Base-by-base conservation (phyloP, 2,113 vertebrate genomes). In the Gymnarchus niloticus region DNA sequence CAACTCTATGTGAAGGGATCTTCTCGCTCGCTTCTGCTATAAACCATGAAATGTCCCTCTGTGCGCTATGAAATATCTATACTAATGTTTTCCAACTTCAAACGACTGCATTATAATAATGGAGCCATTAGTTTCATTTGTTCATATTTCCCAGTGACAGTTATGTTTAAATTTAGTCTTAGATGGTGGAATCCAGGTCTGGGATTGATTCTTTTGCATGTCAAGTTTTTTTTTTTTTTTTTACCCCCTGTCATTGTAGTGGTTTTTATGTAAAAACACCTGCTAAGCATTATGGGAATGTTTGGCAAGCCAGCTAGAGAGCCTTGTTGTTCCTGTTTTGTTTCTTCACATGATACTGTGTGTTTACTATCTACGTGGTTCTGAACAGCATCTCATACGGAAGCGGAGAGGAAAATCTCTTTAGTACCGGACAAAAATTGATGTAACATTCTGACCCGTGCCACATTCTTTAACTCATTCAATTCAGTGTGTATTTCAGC, bases 261-360 rank as follows among this genome's bases (percentile, higher is more conserved):
- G 25, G 28, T 59, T 83, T 83, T 57, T 59, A 83, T 83, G 82
- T 83, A 57, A 83, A 33, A 56, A 82, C 51, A 21, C 80, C 6
- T 19, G 37, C 17, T 82, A 82, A 9, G n/a, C 19, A 48, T 54
- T 54, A 54, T 3, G 14, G 80, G n/a, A 81, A 54, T 28, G 12
- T 82, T 82, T 51, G 19, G 14, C 12, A 54, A 82, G 14, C 46
- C 48, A 3, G 14, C n/a, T 51, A 37, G 52, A 54, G 52, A 54
- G 21, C 19, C 37, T 48, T 17, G 12, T 41, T 33, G n/a, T 73
- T 41, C 4, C 48, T 23, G 14, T 17, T 5, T 9, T 19, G 25
- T 51, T 49, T 81, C 25, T 54, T 49, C 80, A 37, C 51, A 82
- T 82, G 54, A 82, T 19, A 82, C 6, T 19, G 12, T 17, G 9